Conservation (phyloP, 2,888 invertebrate genomes). For the Melieria omissa region DNA sequence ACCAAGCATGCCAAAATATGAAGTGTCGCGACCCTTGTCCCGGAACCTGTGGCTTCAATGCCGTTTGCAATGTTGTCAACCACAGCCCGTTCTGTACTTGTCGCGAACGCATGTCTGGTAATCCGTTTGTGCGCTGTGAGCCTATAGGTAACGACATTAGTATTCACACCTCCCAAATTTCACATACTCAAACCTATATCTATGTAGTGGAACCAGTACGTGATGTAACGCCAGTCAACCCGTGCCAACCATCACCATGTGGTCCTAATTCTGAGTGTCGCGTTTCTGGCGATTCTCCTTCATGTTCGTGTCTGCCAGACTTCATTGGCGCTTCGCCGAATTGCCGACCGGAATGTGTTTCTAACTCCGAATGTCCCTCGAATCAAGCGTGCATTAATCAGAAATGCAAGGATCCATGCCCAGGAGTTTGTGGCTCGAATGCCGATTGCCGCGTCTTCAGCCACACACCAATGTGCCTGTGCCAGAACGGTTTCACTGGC, state of each 20-base stretch:
- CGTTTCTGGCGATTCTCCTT: slow-evolving; percentile 62
- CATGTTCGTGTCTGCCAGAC: slow-evolving; percentile 71
- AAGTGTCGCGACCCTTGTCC: slow-evolving; percentile 81
- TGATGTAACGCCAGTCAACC: slow-evolving; percentile 64
- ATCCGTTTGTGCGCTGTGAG: slow-evolving; percentile 74
- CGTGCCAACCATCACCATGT: slow-evolving; percentile 76
- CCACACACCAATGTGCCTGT: slow-evolving; percentile 72
- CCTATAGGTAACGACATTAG: slow-evolving; percentile 58
- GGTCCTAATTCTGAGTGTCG: slow-evolving; percentile 79
- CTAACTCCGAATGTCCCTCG: slow-evolving; percentile 72
- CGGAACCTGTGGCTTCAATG: slow-evolving; percentile 78
- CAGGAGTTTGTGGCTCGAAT: slow-evolving; percentile 72
- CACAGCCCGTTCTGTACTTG: slow-evolving; percentile 80
- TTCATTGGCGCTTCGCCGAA: slow-evolving; percentile 75
- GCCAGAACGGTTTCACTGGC: slow-evolving; percentile 71
- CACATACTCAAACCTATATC: neutral
- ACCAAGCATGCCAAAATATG: slow-evolving; percentile 76
- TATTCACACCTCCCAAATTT: too few relatives aligned
- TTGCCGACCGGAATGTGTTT: slow-evolving; percentile 75
- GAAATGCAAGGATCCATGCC: slow-evolving; percentile 72
- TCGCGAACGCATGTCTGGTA: slow-evolving; percentile 74
- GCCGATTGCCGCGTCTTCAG: slow-evolving; percentile 71
- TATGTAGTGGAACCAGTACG: slow-evolving; percentile 51
- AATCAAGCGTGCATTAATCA: slow-evolving; percentile 71
- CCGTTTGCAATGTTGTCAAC: slow-evolving; percentile 77